phyloP scores from a whole-genome alignment of 2,888 invertebrate genomes.

The Erpobdella octoculata region DNA sequence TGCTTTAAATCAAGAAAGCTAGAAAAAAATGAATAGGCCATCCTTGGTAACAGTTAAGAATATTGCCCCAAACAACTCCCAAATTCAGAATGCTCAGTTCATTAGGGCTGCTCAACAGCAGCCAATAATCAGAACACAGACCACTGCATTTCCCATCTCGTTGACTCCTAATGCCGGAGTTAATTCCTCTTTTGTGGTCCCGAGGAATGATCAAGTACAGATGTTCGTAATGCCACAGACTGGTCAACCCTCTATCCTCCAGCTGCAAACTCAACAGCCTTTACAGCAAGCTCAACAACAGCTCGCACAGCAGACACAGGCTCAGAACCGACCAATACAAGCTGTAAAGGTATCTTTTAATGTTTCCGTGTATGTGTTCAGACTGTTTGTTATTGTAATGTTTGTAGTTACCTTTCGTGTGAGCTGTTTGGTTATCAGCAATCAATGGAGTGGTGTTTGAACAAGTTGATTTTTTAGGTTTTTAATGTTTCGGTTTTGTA shows the following conservation, averaged over 20 bases:
- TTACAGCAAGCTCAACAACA: slow-evolving; percentile 60
- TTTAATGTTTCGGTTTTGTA: too few relatives aligned
- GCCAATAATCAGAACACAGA: neutral
- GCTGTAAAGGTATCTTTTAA: slow-evolving; percentile 8
- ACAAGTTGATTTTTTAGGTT: too few relatives aligned
- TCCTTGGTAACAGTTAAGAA: neutral
- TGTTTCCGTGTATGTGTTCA: neutral
- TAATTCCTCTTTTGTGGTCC: slow-evolving; percentile 76
- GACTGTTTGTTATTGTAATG: neutral
- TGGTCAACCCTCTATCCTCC: neutral
- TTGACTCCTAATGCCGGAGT: slow-evolving; percentile 1
- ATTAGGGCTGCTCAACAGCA: slow-evolving; percentile 10
- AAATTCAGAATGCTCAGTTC: neutral
- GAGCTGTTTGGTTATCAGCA: too few relatives aligned
- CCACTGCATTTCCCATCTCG: neutral
- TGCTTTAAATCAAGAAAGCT: too few relatives aligned
- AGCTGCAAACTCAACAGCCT: slow-evolving; percentile 55
- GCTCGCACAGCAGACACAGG: slow-evolving; percentile 6
- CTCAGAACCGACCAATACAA: neutral
- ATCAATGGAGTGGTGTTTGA: too few relatives aligned
- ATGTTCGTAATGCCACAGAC: slow-evolving; percentile 67
- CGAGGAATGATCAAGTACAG: slow-evolving; percentile 94
- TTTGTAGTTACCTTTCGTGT: neutral
- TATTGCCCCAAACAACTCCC: neutral
- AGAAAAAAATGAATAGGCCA: neutral